Percentiles rank a stretch among this genome's conserved stretches.
phyloP scores from a whole-genome alignment of 1,140 invertebrate genomes.

The Tetranychus urticae region DNA sequence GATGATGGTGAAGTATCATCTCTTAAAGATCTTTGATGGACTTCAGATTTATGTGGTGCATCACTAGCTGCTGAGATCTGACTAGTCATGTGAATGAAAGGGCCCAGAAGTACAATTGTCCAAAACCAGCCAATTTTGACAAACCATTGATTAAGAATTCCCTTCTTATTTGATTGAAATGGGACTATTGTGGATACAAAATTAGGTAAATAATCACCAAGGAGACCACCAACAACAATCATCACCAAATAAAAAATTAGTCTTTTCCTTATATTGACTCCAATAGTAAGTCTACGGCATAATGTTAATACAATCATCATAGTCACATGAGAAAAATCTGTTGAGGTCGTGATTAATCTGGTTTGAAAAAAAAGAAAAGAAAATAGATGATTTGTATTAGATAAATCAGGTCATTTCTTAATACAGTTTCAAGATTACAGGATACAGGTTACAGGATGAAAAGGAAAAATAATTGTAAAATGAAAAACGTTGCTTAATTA shows the following conservation, averaged over 20 bases:
- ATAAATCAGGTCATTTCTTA: too few species aligned
- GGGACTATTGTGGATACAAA: constrained; percentile 16
- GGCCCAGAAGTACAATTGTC: constrained; percentile 45
- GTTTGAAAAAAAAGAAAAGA: neutral
- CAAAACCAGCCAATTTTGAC: constrained; percentile 89
- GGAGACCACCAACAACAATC: constrained; percentile 52
- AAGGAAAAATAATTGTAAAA: too few species aligned
- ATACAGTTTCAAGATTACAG: too few species aligned
- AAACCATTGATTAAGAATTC: constrained; percentile 71
- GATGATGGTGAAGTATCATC: constrained; percentile 53
- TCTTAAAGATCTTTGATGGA: neutral
- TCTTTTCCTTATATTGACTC: neutral
- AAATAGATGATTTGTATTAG: neutral
- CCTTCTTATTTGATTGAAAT: constrained; percentile 52
- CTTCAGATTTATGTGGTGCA: neutral
- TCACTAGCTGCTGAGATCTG: constrained; percentile 4
- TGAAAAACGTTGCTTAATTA: too few species aligned
- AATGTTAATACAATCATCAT: constrained; percentile 1
- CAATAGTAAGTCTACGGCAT: constrained; percentile 5
- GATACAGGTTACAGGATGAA: too few species aligned
- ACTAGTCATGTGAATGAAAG: constrained; percentile 28
- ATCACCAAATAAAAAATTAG: constrained; percentile 2
- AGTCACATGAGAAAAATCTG: neutral
- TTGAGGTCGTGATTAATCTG: neutral
- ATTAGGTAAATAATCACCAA: constrained; percentile 44